Conservation (phyloP, 2,113 vertebrate genomes). For the Heterochromis multidens region DNA sequence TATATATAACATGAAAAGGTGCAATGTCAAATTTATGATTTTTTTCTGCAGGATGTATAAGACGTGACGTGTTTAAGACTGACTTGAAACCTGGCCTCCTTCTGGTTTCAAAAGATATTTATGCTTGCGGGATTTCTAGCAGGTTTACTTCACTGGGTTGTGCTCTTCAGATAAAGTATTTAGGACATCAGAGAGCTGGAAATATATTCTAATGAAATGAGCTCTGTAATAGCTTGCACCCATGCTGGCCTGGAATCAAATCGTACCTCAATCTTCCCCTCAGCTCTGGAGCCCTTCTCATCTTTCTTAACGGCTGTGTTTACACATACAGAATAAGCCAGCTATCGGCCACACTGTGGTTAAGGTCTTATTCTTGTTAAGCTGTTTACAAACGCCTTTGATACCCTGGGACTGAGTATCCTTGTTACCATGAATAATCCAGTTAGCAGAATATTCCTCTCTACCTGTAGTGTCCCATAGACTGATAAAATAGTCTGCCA, state of each 20-base stretch:
- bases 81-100: background rate
- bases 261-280: conserved; percentile 18
- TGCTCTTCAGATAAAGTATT: conserved; percentile 51
- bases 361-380: conserved; percentile 60
- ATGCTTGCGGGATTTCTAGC: background rate
- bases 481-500: conserved; percentile 16
- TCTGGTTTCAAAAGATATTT: conserved; percentile 9
- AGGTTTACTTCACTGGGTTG: conserved; percentile 25
- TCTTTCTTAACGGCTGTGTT: conserved; percentile 36
- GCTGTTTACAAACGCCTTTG: conserved; percentile 62
- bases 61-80: background rate
- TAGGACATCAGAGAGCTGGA: conserved; percentile 49
- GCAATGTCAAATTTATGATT: background rate
- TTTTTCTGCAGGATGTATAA: background rate
- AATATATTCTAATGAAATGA: conserved; percentile 41
- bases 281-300: conserved; percentile 30
- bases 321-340: conserved; percentile 39
- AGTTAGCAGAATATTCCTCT: conserved; percentile 44
- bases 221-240: conserved; percentile 35
- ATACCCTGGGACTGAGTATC: conserved; percentile 36
- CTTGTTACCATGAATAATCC: conserved; percentile 58
- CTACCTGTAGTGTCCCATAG: conserved; percentile 57
- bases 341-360: conserved; percentile 46
- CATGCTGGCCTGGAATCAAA: conserved; percentile 16
- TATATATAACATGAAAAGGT: background rate